Base-by-base conservation (phyloP, 2,797 vertebrate species). In the Anableps anableps region DNA sequence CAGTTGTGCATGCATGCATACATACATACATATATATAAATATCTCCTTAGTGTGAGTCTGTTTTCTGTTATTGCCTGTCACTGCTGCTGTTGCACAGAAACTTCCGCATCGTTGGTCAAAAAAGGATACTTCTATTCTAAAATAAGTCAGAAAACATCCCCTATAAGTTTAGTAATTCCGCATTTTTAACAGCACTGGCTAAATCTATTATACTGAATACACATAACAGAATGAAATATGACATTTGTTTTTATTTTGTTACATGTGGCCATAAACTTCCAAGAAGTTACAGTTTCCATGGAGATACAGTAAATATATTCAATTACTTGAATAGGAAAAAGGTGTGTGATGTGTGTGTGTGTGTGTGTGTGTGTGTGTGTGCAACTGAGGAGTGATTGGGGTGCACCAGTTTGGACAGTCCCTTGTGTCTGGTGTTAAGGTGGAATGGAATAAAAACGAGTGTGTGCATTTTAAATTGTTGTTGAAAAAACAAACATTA, bases 241-340 rank as follows among this genome's bases (percentile, higher is more conserved):
- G 82, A 86, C 77, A 89, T 85, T 83, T 90, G 79, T 86, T 90
- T 95, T 95, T 94, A 96, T 95, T 86, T 85, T 91, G 89, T 94
- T 94, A 95, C 93, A 94, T 82, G 87, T 91, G 87, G 92, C 89
- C 83, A 91, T 90, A 86, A 91, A 88, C 91, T 89, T 93, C 83
- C 85, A 93, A 83, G 86, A 93, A 91, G 91, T 88, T 88, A 91
- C 86, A 86, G 88, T 93, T 93, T 88, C 90, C 85, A 89, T 91
- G 88, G 89, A 90, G 85, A 94, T 91, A 94, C 83, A 91, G 76
- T 89, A 79, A 85, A 92, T 92, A 91, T 90, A 88, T 81, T 88
- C 80, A 86, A 82, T 89, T 93, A 79, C 29, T 87, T 47, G 36
- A 79, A 88, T 84, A 86, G 79, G 83, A 77, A 86, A 85, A 81